Base-by-base conservation (phyloP, 1,140 invertebrate genomes). In the Tetramorium parvispinum region DNA sequence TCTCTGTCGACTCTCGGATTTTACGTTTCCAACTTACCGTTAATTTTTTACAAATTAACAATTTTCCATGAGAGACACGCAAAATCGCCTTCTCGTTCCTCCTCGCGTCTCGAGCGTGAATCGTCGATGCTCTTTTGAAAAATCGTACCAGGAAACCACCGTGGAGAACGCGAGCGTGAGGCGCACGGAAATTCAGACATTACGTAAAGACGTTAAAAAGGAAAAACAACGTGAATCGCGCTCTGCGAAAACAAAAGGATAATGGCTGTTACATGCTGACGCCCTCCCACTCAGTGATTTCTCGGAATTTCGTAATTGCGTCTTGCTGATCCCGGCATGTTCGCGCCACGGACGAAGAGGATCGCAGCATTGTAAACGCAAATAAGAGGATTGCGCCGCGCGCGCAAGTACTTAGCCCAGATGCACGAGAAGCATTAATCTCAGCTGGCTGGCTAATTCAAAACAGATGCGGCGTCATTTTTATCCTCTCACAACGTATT, bases 291-390 rank as follows among this genome's bases (percentile, higher is more conserved):
- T 13, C 61, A 11, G 16, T 4, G 3, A 24, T 65, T 78, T 70
- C 70, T 87, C 59, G 16, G 24, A 40, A 76, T 59, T 65, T 76
- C 2, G 85, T 85, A 85, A 85, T 53, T 85, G 24, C 49, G 43
- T 21, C 27, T 65, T 61, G 37, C 71, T 57, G 21, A 18, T 63
- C 46, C 32, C 70, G 21, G 11, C 65, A 18, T 27, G 61, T 65
- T 8, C 10, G 51, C 55, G n/a, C 40, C 13, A 8, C 18, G 24
- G 13, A 63, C 37, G 37, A 85, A 70, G 68, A 82, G 55, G 51
- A 83, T 81, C 55, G 68, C 37, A 27, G 51, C 53, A 61, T 55
- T 57, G 53, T 76, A 61, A 68, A 77, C 63, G 46, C 61, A 49
- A 82, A 73, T 32, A 27, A 51, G 46, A 1, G 24, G 66, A 55